Percentiles rank a stretch among this genome's conserved stretches.
Evolutionary conservation across 2,113 vertebrate genomes (phyloP).

Genomic region (Terrapene triunguis): DNA sequence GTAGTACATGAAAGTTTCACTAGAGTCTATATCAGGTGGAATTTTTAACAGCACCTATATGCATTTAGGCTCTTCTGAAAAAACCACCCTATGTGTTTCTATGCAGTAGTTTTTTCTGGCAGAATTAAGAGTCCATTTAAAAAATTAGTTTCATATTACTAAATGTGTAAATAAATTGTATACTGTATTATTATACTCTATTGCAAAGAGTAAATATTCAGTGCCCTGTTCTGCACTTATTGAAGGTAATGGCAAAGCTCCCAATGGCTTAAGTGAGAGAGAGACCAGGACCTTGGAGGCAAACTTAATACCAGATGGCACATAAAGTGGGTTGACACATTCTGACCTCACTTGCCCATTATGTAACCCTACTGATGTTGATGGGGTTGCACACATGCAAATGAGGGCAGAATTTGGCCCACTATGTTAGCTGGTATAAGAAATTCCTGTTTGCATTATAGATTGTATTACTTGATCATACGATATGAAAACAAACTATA

Average conservation of each 20-base stretch:
- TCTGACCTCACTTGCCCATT: conserved; percentile 72
- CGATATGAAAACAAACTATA: not conserved
- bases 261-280: conserved; percentile 63
- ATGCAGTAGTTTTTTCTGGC: not conserved
- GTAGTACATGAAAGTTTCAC: not conserved
- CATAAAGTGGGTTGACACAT: conserved; percentile 66
- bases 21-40: not conserved
- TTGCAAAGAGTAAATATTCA: not conserved
- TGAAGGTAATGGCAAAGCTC: conserved; percentile 58
- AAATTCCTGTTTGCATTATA: conserved; percentile 44
- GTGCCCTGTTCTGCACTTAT: not conserved
- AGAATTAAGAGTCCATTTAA: not conserved
- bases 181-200: not conserved
- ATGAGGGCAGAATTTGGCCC: conserved; percentile 53
- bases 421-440: conserved; percentile 39
- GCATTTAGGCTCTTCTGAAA: not conserved
- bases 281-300: conserved; percentile 67
- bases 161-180: not conserved
- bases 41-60: not conserved
- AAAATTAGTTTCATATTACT: conserved; percentile 21
- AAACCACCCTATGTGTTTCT: not conserved
- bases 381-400: conserved; percentile 45
- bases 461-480: conserved; percentile 29
- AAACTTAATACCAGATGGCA: conserved; percentile 73
- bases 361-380: conserved; percentile 70